Evolutionary conservation across 2,797 vertebrate species (phyloP).

Genomic region (Epinephelus malabaricus): DNA sequence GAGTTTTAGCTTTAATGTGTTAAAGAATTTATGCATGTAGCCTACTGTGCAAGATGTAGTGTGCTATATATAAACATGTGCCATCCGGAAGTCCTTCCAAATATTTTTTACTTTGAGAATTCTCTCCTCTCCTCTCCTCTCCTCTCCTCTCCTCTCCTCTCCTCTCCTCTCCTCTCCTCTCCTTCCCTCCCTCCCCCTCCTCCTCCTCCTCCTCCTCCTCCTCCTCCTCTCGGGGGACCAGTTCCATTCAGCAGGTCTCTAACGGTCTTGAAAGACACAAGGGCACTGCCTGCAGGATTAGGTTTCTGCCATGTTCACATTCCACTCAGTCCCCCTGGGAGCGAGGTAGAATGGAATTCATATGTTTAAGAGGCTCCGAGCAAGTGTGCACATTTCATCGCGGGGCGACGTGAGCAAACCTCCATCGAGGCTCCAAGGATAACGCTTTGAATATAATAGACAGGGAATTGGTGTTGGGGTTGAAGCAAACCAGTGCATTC

Average conservation of each 20-base stretch:
- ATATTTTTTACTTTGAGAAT: constrained; percentile 53
- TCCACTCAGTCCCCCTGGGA: constrained; percentile 66
- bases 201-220: background rate
- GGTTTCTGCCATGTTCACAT: constrained; percentile 82
- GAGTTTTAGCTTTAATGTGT: constrained; percentile 69
- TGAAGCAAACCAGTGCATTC: constrained; percentile 50
- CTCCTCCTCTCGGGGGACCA: constrained; percentile 60
- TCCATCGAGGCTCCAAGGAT: constrained; percentile 49
- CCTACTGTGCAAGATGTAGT: constrained; percentile 46
- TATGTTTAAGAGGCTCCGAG: constrained; percentile 74
- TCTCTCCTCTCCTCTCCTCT: background rate
- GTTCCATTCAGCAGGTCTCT: constrained; percentile 79
- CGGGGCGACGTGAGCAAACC: constrained; percentile 33
- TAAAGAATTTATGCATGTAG: constrained; percentile 68
- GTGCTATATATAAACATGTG: constrained; percentile 72
- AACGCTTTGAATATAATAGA: constrained; percentile 66
- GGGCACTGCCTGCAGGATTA: constrained; percentile 80
- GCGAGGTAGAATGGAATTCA: constrained; percentile 79
- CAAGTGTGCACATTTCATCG: constrained; percentile 70
- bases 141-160: constrained; percentile 1
- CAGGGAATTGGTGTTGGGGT: constrained; percentile 43
- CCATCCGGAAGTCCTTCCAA: constrained; percentile 50
- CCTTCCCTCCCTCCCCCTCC: background rate
- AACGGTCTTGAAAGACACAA: constrained; percentile 76
- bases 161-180: constrained; percentile 5